Percentiles rank a stretch among this genome's conserved stretches.
phyloP scores from a whole-genome alignment of 2,797 vertebrate species.

The Taeniopygia guttata region DNA sequence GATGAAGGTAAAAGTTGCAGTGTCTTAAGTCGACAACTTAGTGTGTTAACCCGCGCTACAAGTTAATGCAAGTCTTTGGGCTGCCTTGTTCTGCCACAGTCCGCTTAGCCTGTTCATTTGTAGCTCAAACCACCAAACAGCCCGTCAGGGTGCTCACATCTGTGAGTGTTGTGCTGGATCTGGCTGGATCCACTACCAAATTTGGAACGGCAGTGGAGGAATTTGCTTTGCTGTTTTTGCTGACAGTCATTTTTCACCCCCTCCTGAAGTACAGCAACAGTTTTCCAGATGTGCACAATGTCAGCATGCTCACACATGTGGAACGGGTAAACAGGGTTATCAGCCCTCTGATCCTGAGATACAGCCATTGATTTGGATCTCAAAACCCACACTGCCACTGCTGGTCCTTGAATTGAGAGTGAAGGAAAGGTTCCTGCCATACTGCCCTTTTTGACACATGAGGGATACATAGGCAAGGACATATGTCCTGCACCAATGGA shows the following conservation, averaged over 20 bases:
- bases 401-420: background rate
- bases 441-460: background rate
- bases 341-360: background rate
- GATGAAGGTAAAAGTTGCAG: background rate
- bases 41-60: accelerated
- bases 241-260: background rate
- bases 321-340: background rate
- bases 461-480: accelerated
- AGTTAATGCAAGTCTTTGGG: background rate
- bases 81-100: background rate
- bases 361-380: background rate
- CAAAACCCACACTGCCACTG: background rate
- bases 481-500: accelerated
- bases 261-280: background rate
- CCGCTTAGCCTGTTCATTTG: background rate
- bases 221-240: background rate
- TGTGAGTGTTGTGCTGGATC: background rate
- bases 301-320: background rate
- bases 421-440: background rate
- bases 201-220: background rate
- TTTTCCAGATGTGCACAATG: background rate
- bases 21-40: background rate
- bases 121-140: background rate
- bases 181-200: background rate
- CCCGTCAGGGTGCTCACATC: background rate